phyloP scores from a whole-genome alignment of 2,888 invertebrate genomes.

The Habrosyne pyritoides region DNA sequence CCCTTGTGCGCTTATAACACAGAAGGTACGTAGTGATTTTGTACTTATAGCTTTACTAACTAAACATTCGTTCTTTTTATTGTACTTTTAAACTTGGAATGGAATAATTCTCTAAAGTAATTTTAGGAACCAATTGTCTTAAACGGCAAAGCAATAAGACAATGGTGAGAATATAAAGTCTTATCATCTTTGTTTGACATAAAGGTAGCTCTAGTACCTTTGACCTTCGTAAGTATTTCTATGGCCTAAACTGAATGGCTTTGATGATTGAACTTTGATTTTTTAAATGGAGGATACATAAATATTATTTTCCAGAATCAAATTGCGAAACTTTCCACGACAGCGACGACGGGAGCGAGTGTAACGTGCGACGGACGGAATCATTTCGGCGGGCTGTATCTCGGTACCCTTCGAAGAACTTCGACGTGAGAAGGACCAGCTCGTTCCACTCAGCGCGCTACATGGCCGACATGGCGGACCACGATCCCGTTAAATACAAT shows the following conservation, averaged over 20 bases:
- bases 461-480: constrained; percentile 58
- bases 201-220: no score
- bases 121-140: no score
- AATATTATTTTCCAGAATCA: constrained; percentile 57
- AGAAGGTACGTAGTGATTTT: constrained; percentile 53
- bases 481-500: constrained; percentile 40
- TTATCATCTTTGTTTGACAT: no score
- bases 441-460: constrained; percentile 74
- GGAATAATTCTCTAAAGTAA: no score
- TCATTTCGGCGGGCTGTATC: constrained; percentile 70
- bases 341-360: constrained; percentile 76
- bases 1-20: constrained; percentile 74
- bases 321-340: constrained; percentile 75
- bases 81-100: no score
- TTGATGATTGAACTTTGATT: no score
- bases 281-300: no score
- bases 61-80: no score
- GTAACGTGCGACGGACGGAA: constrained; percentile 68
- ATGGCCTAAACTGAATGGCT: no score
- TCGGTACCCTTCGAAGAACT: constrained; percentile 58
- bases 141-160: no score
- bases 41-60: neutral
- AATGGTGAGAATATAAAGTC: no score
- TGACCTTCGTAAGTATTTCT: no score
- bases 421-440: constrained; percentile 67